Evolutionary conservation across 2,888 invertebrate species (phyloP).

Genomic region (Stenoptilia bipunctidactyla): DNA sequence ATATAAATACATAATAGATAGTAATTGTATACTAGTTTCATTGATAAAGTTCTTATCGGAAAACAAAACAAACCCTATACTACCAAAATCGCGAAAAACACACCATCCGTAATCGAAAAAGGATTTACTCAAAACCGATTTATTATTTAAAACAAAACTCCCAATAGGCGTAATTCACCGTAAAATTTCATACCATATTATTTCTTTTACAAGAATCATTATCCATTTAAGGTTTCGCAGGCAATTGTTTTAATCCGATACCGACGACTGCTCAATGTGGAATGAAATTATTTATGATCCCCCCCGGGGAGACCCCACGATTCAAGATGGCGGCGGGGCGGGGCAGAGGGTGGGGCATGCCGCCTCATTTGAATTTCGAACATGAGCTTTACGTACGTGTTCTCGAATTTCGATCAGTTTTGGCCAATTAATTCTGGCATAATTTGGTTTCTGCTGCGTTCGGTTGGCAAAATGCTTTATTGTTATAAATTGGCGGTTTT

Average conservation of each 20-base stretch:
- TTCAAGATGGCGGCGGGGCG: conserved; percentile 68
- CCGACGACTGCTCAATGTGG: conserved; percentile 60
- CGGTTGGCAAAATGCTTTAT: not conserved
- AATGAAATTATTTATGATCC: conserved; percentile 70
- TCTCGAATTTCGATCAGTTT: conserved; percentile 52
- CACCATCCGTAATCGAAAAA: too few species aligned
- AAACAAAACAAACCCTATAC: too few species aligned
- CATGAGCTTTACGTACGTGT: conserved; percentile 64
- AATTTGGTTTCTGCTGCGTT: conserved; percentile 47
- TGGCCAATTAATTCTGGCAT: conserved; percentile 65
- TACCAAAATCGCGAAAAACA: too few species aligned
- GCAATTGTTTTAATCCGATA: conserved; percentile 71
- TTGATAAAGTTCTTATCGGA: too few species aligned
- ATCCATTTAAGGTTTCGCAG: conserved; percentile 66
- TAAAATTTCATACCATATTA: conserved; percentile 54
- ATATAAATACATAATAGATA: too few species aligned
- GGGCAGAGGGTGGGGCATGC: conserved; percentile 58
- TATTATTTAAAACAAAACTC: conserved; percentile 12
- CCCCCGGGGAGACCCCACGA: conserved; percentile 38
- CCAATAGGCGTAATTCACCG: conserved; percentile 16
- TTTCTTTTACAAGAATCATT: conserved; percentile 65
- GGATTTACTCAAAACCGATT: not conserved
- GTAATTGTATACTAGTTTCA: too few species aligned
- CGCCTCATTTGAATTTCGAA: conserved; percentile 71
- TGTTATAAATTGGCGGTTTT: conserved; percentile 44